Evolutionary conservation across 2,113 vertebrate species (phyloP), one percentile per base, ranked within the genome.

Genomic region (Syngnathus scovelli): DNA sequence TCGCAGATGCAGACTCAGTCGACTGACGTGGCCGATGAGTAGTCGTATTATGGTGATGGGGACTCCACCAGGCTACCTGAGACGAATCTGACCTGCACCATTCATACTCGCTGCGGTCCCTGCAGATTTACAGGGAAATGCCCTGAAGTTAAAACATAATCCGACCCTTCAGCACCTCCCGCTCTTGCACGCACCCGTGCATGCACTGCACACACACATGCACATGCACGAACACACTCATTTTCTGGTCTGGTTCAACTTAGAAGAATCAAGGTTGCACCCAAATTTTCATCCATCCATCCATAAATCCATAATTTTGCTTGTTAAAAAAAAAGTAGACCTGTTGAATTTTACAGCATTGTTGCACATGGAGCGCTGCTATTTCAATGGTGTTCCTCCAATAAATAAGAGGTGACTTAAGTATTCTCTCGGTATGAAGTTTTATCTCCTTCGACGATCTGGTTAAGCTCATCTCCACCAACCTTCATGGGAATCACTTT

Each of bases 1-100:
- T 70, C 54, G 27, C 64, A 60, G 71, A 64, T 54, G 72, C 63
- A 69, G 55, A 75, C 61, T 27, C 39, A 48, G 21, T 61, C 38
- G n/a, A 23, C 19, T 41, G 60, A 41, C 60, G 44, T 18, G 61
- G 23, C 43, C 16, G 61, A 46, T 48, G 33, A 64, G 63, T 64
- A 36, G 43, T 46, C 19, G 63, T n/a, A 65, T 52, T 65, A 65
- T 65, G 23, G 46, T 64, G 33, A 64, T 27, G 46, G 6, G 62
- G 43, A 64, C 63, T 37, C 44, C 46, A 51, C 27, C 37, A 11
- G 19, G 59, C 59, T 61, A 61, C 60, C 44, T 37, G 43, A 49
- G 64, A 65, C 18, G 48, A 48, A 51, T 52, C 21, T 37, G 64
- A 19, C 46, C 33, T 51, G 48, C 16, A 38, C 48, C 23, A 21